Base-by-base conservation (phyloP, 2,797 vertebrate genomes). In the Molossus molossus region DNA sequence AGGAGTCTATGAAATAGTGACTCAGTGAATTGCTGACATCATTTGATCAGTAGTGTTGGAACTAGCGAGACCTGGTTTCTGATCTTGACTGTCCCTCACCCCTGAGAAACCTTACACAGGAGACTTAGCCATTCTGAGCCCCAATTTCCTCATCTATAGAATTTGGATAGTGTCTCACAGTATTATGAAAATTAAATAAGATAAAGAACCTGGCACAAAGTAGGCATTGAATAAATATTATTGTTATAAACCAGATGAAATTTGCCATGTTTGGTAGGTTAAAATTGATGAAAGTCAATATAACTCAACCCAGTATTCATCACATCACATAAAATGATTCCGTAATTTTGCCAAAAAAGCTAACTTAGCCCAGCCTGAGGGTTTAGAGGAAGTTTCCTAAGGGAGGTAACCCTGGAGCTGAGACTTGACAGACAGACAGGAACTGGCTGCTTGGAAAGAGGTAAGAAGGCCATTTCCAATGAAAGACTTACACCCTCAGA, bases 281-380 rank as follows among this genome's bases (percentile, higher is more conserved):
- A 58, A 85, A 76, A 90, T 84, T 85, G 33, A 86, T 29, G 23
- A 70, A 90, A 77, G 27, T 37, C 87, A 76, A 62, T 72, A 21
- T 83, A 58, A 81, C 9, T 91, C 77, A 62, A 18, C 13, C 27
- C 21, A 50, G 7, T 57, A 65, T 92, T 90, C 21, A 80, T 80
- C 77, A 80, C 18, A 60, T 94, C 81, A 48, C 65, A 55, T 87
- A 37, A 95, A 85, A 81, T 65, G 6, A 76, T 94, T 87, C 33
- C 58, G 5, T 65, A 76, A 48, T 85, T 75, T 91, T 27, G 45
- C 9, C 45, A 37, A n/a, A 70, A 75, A 79, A 69, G 12, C 29
- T 80, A 70, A 55, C 9, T 85, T 87, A 88, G 9, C 65, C 21
- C 40, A 48, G 20, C 18, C 48, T 69, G 45, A 79, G 85, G 18